Conservation (phyloP, 2,113 vertebrate species). For the Podocnemis expansa region DNA sequence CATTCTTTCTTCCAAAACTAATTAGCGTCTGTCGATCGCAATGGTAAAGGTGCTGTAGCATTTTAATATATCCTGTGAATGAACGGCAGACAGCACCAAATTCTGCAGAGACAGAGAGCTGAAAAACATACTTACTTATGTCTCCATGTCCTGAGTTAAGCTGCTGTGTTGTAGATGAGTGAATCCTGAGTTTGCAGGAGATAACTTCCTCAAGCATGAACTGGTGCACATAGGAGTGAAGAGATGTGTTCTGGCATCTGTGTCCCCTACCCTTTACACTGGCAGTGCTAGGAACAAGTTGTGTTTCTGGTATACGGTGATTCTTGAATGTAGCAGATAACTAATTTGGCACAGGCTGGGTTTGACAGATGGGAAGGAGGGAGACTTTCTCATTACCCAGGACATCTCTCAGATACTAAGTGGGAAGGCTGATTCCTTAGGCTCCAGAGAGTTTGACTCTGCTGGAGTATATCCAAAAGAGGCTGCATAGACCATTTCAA, state of each 20-base stretch:
- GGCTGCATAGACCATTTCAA: background rate
- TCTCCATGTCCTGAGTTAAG: background rate
- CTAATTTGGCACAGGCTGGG: background rate
- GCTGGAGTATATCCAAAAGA: background rate
- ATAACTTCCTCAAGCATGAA: background rate
- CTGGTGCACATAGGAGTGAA: background rate
- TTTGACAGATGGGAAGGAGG: slow-evolving; percentile 19
- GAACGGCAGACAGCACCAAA: background rate
- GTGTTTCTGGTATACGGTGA: background rate
- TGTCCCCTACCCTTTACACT: background rate
- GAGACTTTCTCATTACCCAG: slow-evolving; percentile 13
- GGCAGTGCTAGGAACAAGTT: background rate
- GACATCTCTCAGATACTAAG: slow-evolving; percentile 2
- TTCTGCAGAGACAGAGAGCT: background rate
- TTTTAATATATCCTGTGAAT: background rate
- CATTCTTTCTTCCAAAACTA: background rate
- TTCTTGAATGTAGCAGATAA: background rate
- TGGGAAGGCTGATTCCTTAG: background rate
- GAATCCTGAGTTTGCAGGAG: background rate
- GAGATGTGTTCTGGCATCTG: background rate
- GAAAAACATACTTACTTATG: background rate
- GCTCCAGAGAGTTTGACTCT: background rate
- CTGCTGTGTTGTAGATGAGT: background rate
- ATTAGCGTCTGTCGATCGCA: background rate
- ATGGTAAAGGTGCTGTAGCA: background rate